A percentile compares a stretch with the other conserved stretches of the same genome.
Evolutionary conservation across 2,797 vertebrate species (phyloP).

Genomic region (Scolopax bukidnonensis): DNA sequence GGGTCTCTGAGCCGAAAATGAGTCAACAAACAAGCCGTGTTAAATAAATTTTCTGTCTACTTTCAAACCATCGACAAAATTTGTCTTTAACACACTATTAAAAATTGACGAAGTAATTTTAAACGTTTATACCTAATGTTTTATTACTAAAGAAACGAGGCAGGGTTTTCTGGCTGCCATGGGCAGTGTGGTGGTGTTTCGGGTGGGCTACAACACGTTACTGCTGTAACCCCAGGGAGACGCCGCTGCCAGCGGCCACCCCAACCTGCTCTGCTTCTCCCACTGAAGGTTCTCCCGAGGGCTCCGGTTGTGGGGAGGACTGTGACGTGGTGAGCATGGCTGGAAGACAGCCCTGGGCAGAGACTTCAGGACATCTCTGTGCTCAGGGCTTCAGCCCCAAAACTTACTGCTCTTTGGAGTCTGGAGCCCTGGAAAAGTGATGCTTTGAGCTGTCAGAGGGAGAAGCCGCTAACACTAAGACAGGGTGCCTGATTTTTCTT

Average conservation of each 20-base stretch:
- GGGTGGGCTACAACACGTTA: rapidly evolving
- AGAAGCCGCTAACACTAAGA: neutral
- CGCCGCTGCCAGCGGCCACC: neutral
- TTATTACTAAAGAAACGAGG: neutral
- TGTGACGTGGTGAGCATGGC: rapidly evolving
- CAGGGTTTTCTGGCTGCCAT: neutral
- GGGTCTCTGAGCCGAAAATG: neutral
- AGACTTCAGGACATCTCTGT: neutral
- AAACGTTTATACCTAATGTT: neutral
- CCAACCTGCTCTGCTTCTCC: rapidly evolving
- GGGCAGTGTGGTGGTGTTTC: rapidly evolving
- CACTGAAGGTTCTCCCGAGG: neutral
- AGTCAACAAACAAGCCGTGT: neutral
- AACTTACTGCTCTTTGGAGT: neutral
- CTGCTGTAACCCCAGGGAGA: neutral
- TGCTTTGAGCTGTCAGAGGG: neutral
- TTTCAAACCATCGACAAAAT: neutral
- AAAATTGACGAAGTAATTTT: neutral
- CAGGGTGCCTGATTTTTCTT: neutral
- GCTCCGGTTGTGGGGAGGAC: no score
- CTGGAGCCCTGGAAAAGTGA: neutral
- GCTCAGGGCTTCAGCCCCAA: neutral
- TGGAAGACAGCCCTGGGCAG: neutral
- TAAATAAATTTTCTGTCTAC: neutral
- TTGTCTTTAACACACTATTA: rapidly evolving